phyloP scores from a whole-genome alignment of 2,797 vertebrate genomes.

The Smutsia temminckii region DNA sequence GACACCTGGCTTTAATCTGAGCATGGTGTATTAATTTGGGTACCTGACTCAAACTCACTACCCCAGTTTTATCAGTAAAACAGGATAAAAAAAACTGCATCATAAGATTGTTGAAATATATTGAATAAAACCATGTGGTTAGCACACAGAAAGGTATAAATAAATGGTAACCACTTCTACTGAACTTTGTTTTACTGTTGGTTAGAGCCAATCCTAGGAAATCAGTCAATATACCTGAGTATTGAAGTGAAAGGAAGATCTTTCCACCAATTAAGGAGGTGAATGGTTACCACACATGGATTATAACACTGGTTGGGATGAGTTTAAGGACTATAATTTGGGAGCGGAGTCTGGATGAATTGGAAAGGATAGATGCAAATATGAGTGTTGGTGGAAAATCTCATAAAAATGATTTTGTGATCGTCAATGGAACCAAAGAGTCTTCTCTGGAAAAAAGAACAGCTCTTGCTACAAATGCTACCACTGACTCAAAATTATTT shows the following conservation, averaged over 20 bases:
- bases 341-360: background rate
- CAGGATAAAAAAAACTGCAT: background rate
- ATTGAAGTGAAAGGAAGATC: background rate
- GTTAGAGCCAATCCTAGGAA: background rate
- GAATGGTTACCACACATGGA: background rate
- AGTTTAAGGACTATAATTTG: background rate
- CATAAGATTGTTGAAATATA: background rate
- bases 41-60: background rate
- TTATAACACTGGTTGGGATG: background rate
- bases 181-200: background rate
- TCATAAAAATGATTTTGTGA: background rate
- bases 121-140: background rate
- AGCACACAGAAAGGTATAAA: conserved; percentile 3
- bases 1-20: background rate
- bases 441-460: background rate
- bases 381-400: background rate
- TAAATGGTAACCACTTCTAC: background rate
- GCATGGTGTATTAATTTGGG: background rate
- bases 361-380: background rate
- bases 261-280: background rate
- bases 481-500: background rate
- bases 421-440: background rate
- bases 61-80: background rate
- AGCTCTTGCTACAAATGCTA: background rate
- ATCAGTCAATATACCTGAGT: background rate